Evolutionary conservation across 2,113 vertebrate genomes (phyloP).

Genomic region (Polypterus senegalus): DNA sequence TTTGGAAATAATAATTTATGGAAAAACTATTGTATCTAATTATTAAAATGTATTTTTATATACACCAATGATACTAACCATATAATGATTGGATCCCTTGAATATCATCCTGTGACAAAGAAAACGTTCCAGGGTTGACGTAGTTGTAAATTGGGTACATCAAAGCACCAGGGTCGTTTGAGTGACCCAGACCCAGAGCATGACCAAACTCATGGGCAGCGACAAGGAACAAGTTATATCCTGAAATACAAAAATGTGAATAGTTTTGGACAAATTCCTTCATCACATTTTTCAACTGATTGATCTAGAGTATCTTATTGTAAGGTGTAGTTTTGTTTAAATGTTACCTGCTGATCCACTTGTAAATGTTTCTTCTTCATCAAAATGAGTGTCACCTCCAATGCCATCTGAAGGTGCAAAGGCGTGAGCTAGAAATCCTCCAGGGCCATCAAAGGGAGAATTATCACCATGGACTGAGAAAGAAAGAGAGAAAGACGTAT

Average conservation of each 20-base stretch:
- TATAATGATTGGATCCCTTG: constrained; percentile 81
- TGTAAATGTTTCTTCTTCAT: constrained; percentile 63
- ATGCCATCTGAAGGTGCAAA: constrained; percentile 45
- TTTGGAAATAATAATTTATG: neutral
- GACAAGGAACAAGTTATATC: constrained; percentile 73
- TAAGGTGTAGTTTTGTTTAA: no score
- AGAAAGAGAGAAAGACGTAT: constrained; percentile 12
- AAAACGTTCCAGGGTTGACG: constrained; percentile 47
- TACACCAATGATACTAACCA: constrained; percentile 42
- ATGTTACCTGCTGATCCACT: constrained; percentile 35
- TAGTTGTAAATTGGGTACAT: constrained; percentile 74
- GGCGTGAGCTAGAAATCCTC: constrained; percentile 60
- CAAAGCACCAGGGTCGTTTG: constrained; percentile 66
- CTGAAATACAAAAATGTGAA: constrained; percentile 32
- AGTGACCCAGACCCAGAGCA: constrained; percentile 76
- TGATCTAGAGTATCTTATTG: no score
- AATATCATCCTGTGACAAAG: constrained; percentile 72
- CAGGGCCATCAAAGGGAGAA: constrained; percentile 63
- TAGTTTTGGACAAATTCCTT: neutral
- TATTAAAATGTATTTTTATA: neutral
- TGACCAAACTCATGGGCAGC: constrained; percentile 91
- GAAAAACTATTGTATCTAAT: neutral
- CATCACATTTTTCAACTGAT: neutral
- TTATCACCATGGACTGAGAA: constrained; percentile 61
- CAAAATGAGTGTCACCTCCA: constrained; percentile 82